Evolutionary conservation across 2,113 vertebrate species (phyloP).

Genomic region (Scophthalmus maximus): DNA sequence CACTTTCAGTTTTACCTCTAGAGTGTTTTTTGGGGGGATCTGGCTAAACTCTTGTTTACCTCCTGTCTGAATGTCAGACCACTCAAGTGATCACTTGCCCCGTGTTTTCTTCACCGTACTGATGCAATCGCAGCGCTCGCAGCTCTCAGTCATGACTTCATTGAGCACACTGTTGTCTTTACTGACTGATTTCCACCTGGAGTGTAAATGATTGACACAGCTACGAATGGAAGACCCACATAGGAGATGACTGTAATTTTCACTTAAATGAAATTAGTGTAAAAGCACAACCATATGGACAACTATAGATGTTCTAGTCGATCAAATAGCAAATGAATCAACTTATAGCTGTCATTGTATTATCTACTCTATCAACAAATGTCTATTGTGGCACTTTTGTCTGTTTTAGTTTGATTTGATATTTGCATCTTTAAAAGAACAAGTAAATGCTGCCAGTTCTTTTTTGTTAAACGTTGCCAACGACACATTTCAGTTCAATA

Average conservation of each 20-base stretch:
- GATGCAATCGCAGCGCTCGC: not conserved
- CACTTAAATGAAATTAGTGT: not conserved
- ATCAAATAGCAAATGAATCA: too few relatives aligned
- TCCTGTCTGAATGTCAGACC: conserved; percentile 5
- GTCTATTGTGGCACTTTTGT: too few relatives aligned
- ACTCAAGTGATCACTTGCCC: not conserved
- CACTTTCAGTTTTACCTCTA: not conserved
- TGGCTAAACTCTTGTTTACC: conserved; percentile 1
- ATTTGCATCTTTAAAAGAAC: too few relatives aligned
- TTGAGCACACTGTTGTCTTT: not conserved
- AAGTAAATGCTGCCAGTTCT: too few relatives aligned
- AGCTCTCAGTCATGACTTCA: not conserved
- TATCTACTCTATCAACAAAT: too few relatives aligned
- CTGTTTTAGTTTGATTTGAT: too few relatives aligned
- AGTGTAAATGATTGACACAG: conserved; percentile 1
- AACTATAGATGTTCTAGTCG: too few relatives aligned
- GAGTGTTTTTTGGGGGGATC: conserved; percentile 12
- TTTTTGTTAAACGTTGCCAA: not conserved
- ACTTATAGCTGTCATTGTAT: too few relatives aligned
- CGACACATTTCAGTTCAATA: not conserved
- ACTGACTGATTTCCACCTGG: not conserved
- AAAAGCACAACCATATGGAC: too few relatives aligned
- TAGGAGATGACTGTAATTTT: not conserved
- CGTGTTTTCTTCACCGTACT: not conserved
- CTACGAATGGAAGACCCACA: not conserved